A percentile compares a stretch with the other conserved stretches of the same genome.
These are phyloP conservation scores for Premnoplex brunnescens DNA, from an alignment of 2,797 vertebrate genomes.

Conservation along the genomic window DNA sequence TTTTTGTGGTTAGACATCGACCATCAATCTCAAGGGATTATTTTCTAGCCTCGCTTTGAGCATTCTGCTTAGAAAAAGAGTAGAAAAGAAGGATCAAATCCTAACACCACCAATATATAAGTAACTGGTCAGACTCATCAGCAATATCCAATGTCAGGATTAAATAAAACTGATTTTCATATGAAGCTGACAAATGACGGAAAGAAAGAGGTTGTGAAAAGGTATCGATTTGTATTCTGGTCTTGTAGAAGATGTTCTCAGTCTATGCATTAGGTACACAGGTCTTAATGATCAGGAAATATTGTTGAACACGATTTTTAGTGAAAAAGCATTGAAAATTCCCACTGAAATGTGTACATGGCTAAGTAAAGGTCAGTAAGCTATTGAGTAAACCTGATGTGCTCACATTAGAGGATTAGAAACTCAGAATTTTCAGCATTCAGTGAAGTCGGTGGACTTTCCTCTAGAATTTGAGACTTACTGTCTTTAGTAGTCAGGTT, in stretches of 20 bases:
- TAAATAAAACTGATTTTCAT: background rate
- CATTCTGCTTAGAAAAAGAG: background rate
- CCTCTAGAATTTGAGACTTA: background rate
- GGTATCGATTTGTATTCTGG: constrained; percentile 43
- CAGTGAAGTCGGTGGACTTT: constrained; percentile 20
- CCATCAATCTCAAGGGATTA: background rate
- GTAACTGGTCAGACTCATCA: background rate
- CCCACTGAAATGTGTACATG: constrained; percentile 57
- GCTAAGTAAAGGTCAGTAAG: constrained; percentile 67
- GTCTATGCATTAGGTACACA: constrained; percentile 52
- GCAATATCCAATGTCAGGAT: background rate
- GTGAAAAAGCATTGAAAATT: constrained; percentile 62
- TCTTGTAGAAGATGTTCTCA: background rate
- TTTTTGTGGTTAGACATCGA: background rate
- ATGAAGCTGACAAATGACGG: background rate
- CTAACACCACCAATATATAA: background rate
- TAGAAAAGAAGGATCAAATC: background rate
- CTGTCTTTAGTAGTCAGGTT: background rate
- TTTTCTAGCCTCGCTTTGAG: background rate
- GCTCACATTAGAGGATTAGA: constrained; percentile 58
- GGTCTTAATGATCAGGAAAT: constrained; percentile 61
- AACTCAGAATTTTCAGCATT: constrained; percentile 45
- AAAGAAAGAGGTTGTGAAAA: background rate
- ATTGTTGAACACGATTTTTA: constrained; percentile 68
- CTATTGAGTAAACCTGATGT: constrained; percentile 58